phyloP scores from a whole-genome alignment of 1,140 invertebrate species.

The Ceratosolen solmsi region DNA sequence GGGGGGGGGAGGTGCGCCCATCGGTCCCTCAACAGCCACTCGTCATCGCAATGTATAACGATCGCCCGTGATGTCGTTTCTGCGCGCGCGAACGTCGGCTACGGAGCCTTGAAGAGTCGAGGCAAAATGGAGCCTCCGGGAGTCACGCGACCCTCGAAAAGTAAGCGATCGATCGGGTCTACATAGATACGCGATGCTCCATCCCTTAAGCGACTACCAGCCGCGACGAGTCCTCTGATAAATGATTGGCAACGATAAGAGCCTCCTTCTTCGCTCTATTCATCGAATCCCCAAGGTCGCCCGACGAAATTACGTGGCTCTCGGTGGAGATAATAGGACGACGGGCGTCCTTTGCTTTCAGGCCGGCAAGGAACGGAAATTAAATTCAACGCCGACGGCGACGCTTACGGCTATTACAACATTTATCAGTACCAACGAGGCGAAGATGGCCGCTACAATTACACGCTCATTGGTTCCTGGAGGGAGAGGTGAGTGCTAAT shows the following conservation, averaged over 20 bases:
- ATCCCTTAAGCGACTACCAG: too few relatives aligned
- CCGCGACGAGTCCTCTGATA: too few relatives aligned
- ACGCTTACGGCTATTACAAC: slow-evolving; percentile 80
- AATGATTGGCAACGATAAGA: too few relatives aligned
- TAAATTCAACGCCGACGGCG: slow-evolving; percentile 78
- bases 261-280: background rate
- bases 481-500: slow-evolving; percentile 72
- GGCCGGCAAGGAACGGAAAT: slow-evolving; percentile 78
- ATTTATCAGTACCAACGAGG: slow-evolving; percentile 80
- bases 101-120: background rate
- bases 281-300: background rate
- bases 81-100: too few relatives aligned
- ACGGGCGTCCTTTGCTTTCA: slow-evolving; percentile 59
- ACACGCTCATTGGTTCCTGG: slow-evolving; percentile 78
- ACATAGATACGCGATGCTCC: too few relatives aligned
- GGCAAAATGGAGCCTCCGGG: background rate
- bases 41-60: background rate
- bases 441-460: slow-evolving; percentile 75
- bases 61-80: background rate
- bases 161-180: background rate
- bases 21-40: too few relatives aligned
- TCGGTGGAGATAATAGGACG: slow-evolving; percentile 1
- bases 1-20: too few relatives aligned
- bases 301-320: background rate
- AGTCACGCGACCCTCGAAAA: background rate